Conservation (phyloP, 1,140 invertebrate species). For the Dendrolimus punctatus region DNA sequence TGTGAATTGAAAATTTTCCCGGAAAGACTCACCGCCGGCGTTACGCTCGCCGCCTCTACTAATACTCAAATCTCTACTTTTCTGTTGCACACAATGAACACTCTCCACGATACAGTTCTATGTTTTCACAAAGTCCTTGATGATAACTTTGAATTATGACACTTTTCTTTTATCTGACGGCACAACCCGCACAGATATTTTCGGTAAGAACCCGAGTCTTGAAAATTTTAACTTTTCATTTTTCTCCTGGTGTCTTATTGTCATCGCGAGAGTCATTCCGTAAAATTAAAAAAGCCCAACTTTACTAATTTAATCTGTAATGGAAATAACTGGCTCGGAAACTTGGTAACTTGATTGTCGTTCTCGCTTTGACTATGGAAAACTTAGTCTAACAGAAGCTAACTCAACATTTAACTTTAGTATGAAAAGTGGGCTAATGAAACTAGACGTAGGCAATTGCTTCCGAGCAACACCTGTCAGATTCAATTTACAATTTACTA, state of each 20-base stretch:
- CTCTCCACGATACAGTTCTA: constrained; percentile 15
- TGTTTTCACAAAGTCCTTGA: constrained; percentile 10
- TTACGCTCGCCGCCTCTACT: not conserved
- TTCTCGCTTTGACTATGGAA: too few relatives aligned
- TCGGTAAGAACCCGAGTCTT: constrained; percentile 4
- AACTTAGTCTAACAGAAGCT: too few relatives aligned
- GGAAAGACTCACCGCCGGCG: constrained; percentile 1
- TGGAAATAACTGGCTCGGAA: too few relatives aligned
- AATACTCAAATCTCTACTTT: constrained; percentile 13
- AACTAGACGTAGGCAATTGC: too few relatives aligned
- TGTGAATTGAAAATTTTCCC: constrained; percentile 1
- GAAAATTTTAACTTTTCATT: constrained; percentile 11
- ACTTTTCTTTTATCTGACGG: constrained; percentile 23
- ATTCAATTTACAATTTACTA: too few relatives aligned
- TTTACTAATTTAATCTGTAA: too few relatives aligned
- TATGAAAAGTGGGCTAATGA: too few relatives aligned
- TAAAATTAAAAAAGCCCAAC: too few relatives aligned
- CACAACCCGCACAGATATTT: constrained; percentile 10
- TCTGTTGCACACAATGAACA: constrained; percentile 13
- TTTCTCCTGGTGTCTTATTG: constrained; percentile 1
- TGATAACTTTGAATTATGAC: constrained; percentile 25
- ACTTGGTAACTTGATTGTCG: too few relatives aligned
- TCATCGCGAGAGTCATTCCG: too few relatives aligned
- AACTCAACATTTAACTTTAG: too few relatives aligned
- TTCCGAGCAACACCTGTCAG: too few relatives aligned